Conservation (phyloP, 2,797 vertebrate genomes). For the Pipistrellus kuhlii region DNA sequence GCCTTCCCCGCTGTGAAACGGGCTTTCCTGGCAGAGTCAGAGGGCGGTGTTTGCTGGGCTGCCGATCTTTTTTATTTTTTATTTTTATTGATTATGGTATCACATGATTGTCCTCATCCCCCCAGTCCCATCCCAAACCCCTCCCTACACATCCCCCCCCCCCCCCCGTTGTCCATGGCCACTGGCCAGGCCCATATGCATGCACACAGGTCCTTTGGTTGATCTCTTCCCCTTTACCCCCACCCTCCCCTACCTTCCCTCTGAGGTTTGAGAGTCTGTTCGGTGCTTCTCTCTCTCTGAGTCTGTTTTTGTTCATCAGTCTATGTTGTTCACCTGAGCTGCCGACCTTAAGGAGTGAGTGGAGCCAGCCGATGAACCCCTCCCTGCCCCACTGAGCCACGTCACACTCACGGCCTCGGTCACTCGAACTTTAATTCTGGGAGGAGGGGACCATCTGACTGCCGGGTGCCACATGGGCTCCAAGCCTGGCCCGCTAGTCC, state of each 20-base stretch:
- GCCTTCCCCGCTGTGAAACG: not conserved
- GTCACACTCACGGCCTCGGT: not conserved
- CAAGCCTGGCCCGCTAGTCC: accelerated
- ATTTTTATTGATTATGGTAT: no score
- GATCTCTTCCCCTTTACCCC: no score
- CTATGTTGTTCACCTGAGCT: not conserved
- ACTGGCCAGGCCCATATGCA: no score
- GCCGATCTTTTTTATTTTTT: not conserved
- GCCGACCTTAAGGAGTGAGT: not conserved
- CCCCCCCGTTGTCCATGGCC: no score
- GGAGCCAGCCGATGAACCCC: accelerated
- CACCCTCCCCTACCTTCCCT: no score
- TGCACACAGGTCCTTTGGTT: no score
- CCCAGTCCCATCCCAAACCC: no score
- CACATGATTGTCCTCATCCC: no score
- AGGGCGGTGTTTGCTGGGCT: not conserved
- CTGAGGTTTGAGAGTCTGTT: no score
- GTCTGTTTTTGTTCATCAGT: no score
- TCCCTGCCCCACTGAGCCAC: not conserved
- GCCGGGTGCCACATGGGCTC: accelerated
- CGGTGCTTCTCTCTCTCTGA: no score
- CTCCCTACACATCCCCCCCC: no score
- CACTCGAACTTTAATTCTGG: conserved; percentile 42
- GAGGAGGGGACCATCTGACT: not conserved
- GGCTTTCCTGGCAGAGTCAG: not conserved